These are phyloP conservation scores for Saxidomus purpurata DNA, from an alignment of 1,140 invertebrate species.

Conservation along the genomic window DNA sequence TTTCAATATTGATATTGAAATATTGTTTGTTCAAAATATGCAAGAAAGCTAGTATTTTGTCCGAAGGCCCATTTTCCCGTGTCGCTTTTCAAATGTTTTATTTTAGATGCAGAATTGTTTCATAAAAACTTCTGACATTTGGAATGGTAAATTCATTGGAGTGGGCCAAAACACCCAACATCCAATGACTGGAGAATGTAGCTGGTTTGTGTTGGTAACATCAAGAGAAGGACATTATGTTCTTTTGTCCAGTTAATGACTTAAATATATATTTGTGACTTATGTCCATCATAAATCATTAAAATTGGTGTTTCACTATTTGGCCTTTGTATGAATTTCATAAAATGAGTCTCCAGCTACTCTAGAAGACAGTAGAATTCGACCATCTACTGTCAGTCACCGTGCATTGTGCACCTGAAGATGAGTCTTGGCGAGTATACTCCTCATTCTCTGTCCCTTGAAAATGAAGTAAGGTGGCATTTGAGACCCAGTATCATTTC, in stretches of 20 bases:
- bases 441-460: too few species aligned
- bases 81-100: too few species aligned
- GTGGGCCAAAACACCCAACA: slow-evolving; percentile 14
- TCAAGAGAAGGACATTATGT: slow-evolving; percentile 33
- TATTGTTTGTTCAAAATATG: too few species aligned
- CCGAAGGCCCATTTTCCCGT: too few species aligned
- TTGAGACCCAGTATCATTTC: too few species aligned
- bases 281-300: slow-evolving; percentile 27
- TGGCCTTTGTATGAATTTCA: not conserved
- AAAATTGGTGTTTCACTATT: too few species aligned
- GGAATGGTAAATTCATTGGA: slow-evolving; percentile 6
- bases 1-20: too few species aligned
- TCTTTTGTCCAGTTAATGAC: slow-evolving; percentile 26
- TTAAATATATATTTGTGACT: not conserved
- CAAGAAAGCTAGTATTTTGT: too few species aligned
- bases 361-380: not conserved
- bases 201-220: slow-evolving; percentile 16
- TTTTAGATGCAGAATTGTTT: too few species aligned
- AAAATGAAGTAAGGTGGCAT: too few species aligned
- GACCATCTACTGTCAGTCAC: not conserved
- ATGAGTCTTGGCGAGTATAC: too few species aligned
- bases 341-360: not conserved
- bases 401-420: too few species aligned
- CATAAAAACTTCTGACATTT: not conserved
- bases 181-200: slow-evolving; percentile 22